Conservation (phyloP, 2,888 invertebrate genomes). For the Ectobius pallidus region DNA sequence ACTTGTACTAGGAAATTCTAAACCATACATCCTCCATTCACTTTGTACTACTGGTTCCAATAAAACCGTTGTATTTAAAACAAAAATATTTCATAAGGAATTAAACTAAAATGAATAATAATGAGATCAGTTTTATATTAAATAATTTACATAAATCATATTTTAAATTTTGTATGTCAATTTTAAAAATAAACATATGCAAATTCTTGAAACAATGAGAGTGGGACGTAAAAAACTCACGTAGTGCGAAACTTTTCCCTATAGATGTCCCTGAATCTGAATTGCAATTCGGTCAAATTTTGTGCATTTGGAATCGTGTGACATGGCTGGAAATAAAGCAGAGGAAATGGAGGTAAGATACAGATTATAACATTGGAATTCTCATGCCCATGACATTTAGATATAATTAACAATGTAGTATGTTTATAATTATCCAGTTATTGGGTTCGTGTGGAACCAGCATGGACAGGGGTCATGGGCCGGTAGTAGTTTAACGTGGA, state of each 20-base stretch:
- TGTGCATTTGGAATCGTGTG: conserved; percentile 50
- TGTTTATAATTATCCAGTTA: neutral
- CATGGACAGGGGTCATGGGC: conserved; percentile 16
- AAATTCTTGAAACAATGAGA: no score
- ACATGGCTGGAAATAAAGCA: conserved; percentile 67
- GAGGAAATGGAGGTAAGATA: conserved; percentile 63
- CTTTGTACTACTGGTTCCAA: no score
- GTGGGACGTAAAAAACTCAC: no score
- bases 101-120: no score
- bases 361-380: neutral
- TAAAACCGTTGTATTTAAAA: no score
- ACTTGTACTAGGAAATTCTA: no score
- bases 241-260: neutral
- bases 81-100: no score
- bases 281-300: conserved; percentile 27
- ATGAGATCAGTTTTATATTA: no score
- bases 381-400: neutral
- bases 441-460: neutral
- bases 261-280: conserved; percentile 20
- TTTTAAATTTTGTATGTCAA: no score
- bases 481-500: neutral
- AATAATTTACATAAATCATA: no score
- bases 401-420: neutral
- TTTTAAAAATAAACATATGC: no score
- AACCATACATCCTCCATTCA: no score